Evolutionary conservation across 2,797 vertebrate species (phyloP).

Genomic region (Vipera latastei): DNA sequence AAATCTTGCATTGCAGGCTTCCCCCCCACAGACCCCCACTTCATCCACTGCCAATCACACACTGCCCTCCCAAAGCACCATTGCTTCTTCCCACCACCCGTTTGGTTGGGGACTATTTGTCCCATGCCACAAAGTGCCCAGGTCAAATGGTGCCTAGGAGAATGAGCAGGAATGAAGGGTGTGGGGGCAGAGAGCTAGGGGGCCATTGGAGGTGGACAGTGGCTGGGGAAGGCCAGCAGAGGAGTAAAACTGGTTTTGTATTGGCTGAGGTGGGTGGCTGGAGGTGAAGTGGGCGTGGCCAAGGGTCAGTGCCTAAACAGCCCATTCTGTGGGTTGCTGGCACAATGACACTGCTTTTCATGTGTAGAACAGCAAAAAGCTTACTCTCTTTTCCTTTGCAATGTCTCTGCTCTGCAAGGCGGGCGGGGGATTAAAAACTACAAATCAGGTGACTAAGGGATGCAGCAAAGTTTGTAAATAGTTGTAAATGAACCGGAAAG

Average conservation of each 20-base stretch:
- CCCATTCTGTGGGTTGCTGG: too few relatives aligned
- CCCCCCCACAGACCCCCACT: neutral
- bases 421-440: neutral
- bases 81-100: neutral
- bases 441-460: neutral
- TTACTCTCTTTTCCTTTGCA: neutral
- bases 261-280: too few relatives aligned
- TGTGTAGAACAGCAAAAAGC: neutral
- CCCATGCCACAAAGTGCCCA: neutral
- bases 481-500: neutral
- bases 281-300: too few relatives aligned
- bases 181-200: neutral
- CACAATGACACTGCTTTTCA: neutral
- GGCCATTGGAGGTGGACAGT: neutral
- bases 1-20: neutral
- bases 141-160: neutral
- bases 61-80: neutral
- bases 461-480: neutral
- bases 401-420: neutral
- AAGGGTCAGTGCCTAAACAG: neutral
- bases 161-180: neutral
- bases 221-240: neutral
- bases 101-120: neutral
- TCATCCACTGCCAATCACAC: neutral
- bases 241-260: neutral